Evolutionary conservation across 2,797 vertebrate species (phyloP), one percentile per base, ranked within the genome.

Genomic region (Momotus momota): DNA sequence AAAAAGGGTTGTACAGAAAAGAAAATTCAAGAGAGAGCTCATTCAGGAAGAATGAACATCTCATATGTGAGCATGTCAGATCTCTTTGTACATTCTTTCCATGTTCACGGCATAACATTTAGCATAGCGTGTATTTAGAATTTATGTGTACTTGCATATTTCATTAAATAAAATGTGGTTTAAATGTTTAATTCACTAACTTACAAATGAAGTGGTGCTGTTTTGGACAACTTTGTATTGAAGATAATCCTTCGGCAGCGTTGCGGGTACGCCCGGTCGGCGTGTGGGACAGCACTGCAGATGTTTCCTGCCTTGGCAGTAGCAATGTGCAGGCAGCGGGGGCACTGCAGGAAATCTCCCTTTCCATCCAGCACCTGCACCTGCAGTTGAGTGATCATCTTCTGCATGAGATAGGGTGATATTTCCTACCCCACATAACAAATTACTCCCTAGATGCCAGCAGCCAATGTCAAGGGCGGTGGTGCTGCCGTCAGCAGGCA

Each of bases 91-190:
- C 55, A 9, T 86, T 93, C 6, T 55, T 5, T 57, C 78, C 33
- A 3, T 3, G 13, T 80, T 77, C 40, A 38, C 8, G 4, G 51
- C 48, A 48, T 51, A 74, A 80, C n/a, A 35, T 35, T 35, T 35
- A 35, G 35, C 35, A 35, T 35, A 35, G 58, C 45, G 17, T 75
- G 45, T 67, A 58, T 60, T 84, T 86, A 4, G 10, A 64, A 33
- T 81, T 85, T 14, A 40, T 61, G n/a, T 69, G 65, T 80, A 74
- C 83, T 75, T 94, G 48, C 49, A 18, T 95, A 78, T 92, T 94
- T 95, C 52, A 94, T 95, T 75, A 86, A 88, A 79, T 93, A 93
- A 96, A 92, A 85, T 66, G 51, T 38, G 31, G 18, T 85, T 69
- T 40, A 75, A 84, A 55, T 73, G 29, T 88, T 97, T 92, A 61